phyloP scores from a whole-genome alignment of 1,140 invertebrate genomes.

The Caenorhabditis brenneri region DNA sequence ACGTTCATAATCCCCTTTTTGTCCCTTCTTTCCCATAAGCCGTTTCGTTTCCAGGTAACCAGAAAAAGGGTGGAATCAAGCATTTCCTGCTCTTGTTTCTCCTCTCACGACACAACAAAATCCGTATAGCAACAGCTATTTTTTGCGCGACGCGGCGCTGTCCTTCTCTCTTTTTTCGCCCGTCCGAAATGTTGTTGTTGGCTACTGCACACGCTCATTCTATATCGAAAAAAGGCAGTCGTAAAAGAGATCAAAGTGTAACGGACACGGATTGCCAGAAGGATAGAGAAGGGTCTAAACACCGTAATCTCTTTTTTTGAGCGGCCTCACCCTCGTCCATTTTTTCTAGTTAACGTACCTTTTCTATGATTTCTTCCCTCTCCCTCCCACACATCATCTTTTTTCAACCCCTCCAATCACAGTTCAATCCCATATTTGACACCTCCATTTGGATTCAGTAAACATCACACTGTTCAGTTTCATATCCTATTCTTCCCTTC shows the following conservation, averaged over 20 bases:
- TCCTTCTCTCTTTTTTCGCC: not conserved
- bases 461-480: constrained; percentile 17
- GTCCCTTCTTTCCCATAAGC: not conserved
- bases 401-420: not conserved
- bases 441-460: not conserved
- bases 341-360: constrained; percentile 3
- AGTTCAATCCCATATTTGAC: constrained; percentile 10
- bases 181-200: not conserved
- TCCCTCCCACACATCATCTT: not conserved
- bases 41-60: constrained; percentile 2
- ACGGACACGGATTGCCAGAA: not conserved
- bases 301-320: constrained; percentile 3
- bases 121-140: constrained; percentile 20
- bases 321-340: not conserved
- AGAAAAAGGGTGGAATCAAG: not conserved
- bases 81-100: not conserved
- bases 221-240: not conserved
- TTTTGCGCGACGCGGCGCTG: not conserved
- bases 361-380: not conserved
- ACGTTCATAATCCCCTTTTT: not conserved
- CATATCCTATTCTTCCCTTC: too few relatives aligned
- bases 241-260: constrained; percentile 36
- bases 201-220: not conserved
- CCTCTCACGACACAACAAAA: not conserved
- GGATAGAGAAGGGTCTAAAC: not conserved